A percentile compares a stretch with the other conserved stretches of the same genome.
Conservation (phyloP, 2,113 vertebrate genomes). For the Alexandromys fortis region DNA sequence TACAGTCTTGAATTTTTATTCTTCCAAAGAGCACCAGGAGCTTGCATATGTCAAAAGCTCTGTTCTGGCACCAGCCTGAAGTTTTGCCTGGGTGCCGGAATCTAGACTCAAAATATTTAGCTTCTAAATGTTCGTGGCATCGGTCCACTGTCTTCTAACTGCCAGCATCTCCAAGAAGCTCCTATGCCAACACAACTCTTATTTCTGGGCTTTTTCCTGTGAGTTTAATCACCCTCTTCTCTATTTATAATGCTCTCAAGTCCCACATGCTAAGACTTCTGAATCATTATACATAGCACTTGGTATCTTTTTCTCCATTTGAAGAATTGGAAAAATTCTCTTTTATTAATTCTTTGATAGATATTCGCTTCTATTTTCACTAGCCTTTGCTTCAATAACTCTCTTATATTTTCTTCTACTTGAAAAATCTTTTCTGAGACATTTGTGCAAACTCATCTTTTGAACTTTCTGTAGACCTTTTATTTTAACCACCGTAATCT, state of each 20-base stretch:
- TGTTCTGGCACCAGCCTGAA: neutral
- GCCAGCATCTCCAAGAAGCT: neutral
- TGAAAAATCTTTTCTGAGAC: neutral
- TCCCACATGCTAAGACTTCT: neutral
- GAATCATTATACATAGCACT: neutral
- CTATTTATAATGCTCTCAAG: neutral
- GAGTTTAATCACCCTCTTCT: constrained; percentile 1
- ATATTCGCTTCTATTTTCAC: constrained; percentile 21
- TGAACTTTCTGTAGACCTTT: neutral
- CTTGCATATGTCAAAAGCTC: neutral
- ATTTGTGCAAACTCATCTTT: neutral
- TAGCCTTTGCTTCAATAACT: constrained; percentile 9
- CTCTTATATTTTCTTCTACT: constrained; percentile 16
- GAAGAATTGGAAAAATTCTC: constrained; percentile 3
- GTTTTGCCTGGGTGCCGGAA: constrained; percentile 5
- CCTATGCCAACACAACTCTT: neutral
- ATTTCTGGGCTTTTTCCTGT: neutral
- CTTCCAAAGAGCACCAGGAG: neutral
- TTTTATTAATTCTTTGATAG: constrained; percentile 35
- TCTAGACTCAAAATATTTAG: constrained; percentile 11
- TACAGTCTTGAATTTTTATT: neutral
- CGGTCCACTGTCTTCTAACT: neutral
- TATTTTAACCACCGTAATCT: constrained; percentile 17
- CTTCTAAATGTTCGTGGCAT: constrained; percentile 10
- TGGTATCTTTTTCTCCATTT: neutral